Evolutionary conservation across 2,113 vertebrate genomes (phyloP), one percentile per base, ranked within the genome.

Genomic region (Sterrhoptilus dennistouni): DNA sequence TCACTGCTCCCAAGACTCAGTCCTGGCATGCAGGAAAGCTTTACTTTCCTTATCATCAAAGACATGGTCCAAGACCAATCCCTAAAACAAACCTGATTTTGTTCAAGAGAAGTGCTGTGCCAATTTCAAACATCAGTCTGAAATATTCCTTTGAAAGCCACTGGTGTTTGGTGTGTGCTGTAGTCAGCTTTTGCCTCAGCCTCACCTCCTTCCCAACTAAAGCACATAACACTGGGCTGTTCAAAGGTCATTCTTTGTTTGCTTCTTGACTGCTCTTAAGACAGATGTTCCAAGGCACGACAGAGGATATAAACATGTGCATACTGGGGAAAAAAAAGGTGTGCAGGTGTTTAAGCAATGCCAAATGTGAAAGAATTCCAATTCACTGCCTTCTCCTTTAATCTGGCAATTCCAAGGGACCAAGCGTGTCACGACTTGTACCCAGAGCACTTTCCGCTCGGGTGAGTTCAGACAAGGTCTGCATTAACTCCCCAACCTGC

Each of bases 401-500:
- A 92, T 80, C 68, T 52, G 64, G 82, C 65, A 57, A 64, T 77
- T 90, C 85, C 70, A 68, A 81, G 82, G 70, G 95, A 97, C 53
- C 88, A 54, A 91, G 86, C 83, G 20, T 15, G 85, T 92, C 95
- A 89, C 1, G 83, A 98, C 97, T 96, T 59, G 63, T 40, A 88
- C 94, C 44, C 40, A 45, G 79, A 70, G 89, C 76, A 53, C 93
- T 98, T 98, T 98, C 97, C 38, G 97, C 98, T 97, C 29, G 71
- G 97, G 96, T 98, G 97, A 97, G 97, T 97, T 98, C 95, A 96
- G 98, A 99, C 98, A 99, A 97, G 97, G 96, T 97, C 97, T 98
- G 97, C 97, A 97, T 98, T 98, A 98, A 98, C 98, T 98, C 96
- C 94, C 90, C 97, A 98, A 99, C 98, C 98, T 98, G 98, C 98